These are phyloP conservation scores for Pseudomyrmex cubaensis DNA, from an alignment of 1,140 invertebrate genomes.

Conservation along the genomic window DNA sequence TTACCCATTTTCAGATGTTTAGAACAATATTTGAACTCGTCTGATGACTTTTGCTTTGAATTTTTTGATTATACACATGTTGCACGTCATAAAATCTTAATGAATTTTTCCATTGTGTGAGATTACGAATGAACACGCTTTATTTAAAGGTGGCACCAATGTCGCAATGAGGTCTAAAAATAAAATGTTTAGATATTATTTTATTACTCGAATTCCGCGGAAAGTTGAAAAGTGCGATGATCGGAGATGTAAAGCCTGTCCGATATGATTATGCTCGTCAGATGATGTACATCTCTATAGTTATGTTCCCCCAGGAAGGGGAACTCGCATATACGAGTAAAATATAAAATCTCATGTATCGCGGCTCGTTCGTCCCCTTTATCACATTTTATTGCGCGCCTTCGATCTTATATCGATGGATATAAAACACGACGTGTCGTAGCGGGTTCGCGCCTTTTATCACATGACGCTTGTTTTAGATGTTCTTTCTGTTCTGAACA, in stretches of 20 bases:
- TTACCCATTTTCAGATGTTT: too few relatives aligned
- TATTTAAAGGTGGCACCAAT: not conserved
- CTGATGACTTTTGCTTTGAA: too few relatives aligned
- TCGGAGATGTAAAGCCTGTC: conserved; percentile 36
- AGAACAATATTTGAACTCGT: too few relatives aligned
- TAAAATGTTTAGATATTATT: conserved; percentile 9
- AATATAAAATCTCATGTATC: conserved; percentile 30
- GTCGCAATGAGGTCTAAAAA: conserved; percentile 17
- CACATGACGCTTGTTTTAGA: conserved; percentile 7
- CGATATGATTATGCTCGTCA: conserved; percentile 27
- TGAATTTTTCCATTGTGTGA: not conserved
- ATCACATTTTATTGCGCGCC: conserved; percentile 44
- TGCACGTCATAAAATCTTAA: not conserved
- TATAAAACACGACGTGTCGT: conserved; percentile 31
- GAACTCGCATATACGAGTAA: conserved; percentile 7
- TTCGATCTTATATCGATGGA: conserved; percentile 48
- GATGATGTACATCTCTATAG: conserved; percentile 37
- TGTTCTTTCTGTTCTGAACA: not conserved
- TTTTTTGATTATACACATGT: too few relatives aligned
- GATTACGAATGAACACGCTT: not conserved
- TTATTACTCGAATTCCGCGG: not conserved
- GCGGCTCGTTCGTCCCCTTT: conserved; percentile 37
- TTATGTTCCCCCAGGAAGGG: conserved; percentile 3
- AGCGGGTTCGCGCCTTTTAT: conserved; percentile 42
- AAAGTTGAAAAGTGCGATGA: conserved; percentile 18